Evolutionary conservation across 1,140 invertebrate genomes (phyloP).

Genomic region (Drosophila seguyi): DNA sequence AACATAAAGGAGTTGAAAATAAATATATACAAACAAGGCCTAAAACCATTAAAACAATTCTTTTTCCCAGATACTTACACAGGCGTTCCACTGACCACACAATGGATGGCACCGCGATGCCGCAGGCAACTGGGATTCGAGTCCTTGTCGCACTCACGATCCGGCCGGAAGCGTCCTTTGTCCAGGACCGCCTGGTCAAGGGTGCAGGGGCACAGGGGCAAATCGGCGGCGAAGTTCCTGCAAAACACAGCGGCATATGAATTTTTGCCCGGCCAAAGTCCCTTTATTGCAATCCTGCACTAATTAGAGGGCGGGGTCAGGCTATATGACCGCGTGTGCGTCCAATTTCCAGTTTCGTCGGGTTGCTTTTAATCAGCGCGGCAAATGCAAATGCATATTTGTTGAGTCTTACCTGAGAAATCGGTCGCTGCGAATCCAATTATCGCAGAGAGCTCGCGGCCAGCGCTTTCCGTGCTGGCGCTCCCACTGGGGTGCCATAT

Average conservation of each 20-base stretch:
- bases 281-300: conserved; percentile 16
- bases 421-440: conserved; percentile 95
- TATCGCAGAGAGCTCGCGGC: conserved; percentile 92
- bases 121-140: conserved; percentile 95
- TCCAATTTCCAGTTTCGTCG: conserved; percentile 22
- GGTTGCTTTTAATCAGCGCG: conserved; percentile 71
- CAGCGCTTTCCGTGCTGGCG: conserved; percentile 91
- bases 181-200: conserved; percentile 95
- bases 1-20: background rate
- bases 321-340: background rate
- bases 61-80: conserved; percentile 87
- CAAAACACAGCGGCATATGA: conserved; percentile 41
- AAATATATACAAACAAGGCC: background rate
- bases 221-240: conserved; percentile 95
- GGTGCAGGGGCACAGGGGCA: conserved; percentile 96
- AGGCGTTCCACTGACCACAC: conserved; percentile 95
- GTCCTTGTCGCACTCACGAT: conserved; percentile 96
- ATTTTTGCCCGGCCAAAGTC: background rate
- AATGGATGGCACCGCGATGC: conserved; percentile 95
- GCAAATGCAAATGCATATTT: conserved; percentile 57
- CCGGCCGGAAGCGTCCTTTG: conserved; percentile 96
- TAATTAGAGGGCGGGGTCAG: conserved; percentile 43
- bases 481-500: conserved; percentile 95
- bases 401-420: conserved; percentile 86
- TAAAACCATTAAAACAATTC: background rate